phyloP scores from a whole-genome alignment of 1,140 invertebrate species.

The Belonocnema kinseyi region DNA sequence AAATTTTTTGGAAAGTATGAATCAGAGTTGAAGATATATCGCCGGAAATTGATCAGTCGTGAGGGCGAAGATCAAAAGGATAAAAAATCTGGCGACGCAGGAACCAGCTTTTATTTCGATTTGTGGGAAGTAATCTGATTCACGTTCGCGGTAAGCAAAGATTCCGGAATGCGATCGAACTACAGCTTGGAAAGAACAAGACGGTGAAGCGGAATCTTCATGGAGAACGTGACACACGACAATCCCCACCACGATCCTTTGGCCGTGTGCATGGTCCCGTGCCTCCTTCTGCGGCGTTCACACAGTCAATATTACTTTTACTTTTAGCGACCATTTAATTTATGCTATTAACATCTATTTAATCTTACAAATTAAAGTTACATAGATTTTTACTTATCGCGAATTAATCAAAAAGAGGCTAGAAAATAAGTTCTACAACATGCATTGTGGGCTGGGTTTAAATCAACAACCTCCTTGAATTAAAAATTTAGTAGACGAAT shows the following conservation, averaged over 20 bases:
- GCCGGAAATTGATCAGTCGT: background rate
- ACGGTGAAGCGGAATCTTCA: conserved; percentile 29
- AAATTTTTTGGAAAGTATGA: too few species aligned
- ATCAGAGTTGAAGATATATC: background rate
- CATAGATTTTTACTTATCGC: too few species aligned
- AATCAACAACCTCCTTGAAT: too few species aligned
- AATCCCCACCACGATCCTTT: conserved; percentile 41
- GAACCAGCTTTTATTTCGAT: conserved; percentile 13
- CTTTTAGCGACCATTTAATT: background rate
- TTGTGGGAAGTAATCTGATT: conserved; percentile 43
- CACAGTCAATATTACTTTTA: conserved; percentile 29
- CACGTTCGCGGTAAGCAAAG: conserved; percentile 50
- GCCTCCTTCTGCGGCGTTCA: conserved; percentile 41
- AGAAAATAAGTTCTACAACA: too few species aligned
- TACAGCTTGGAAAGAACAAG: conserved; percentile 32
- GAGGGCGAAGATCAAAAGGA: background rate
- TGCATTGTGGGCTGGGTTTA: too few species aligned
- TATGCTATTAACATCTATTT: too few species aligned
- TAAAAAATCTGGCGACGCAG: conserved; percentile 6
- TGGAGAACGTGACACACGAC: conserved; percentile 53
- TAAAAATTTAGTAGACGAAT: too few species aligned
- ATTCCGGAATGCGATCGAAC: conserved; percentile 44
- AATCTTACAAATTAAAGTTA: too few species aligned
- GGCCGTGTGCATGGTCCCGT: conserved; percentile 42
- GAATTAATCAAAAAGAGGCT: too few species aligned